Base-by-base conservation (phyloP, 2,888 invertebrate species). In the Endotricha flammealis region DNA sequence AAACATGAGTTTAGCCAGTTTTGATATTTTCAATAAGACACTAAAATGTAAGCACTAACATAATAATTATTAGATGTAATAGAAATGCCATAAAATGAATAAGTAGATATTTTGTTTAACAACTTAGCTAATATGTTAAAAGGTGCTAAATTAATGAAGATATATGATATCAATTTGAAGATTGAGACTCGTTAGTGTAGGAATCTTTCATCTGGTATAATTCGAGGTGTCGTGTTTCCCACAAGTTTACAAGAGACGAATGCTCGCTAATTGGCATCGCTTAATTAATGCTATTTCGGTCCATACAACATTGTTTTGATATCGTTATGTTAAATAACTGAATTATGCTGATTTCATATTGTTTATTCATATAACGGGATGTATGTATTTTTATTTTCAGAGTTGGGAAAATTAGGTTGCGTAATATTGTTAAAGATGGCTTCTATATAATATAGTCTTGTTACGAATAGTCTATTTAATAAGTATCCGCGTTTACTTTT, bases 181-280 rank as follows among this genome's bases (percentile, higher is more conserved):
- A 28, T 25, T 16, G 39, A 20, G 12, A 29, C 38, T 34, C 36
- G 39, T 38, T 32, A 38, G 34, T 9, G 13, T 12, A n/a, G 27
- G 38, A 17, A 36, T 38, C 38, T 44, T 44, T 44, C 43, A 41
- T 46, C 38, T 41, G 34, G 32, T 38, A 12, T 10, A n/a, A 20
- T 27, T 37, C 13, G 9, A 32, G 23, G 25, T 25, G 29, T 27
- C 25, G 22, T 12, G 28, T 34, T 34, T 34, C 34, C 20, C 29
- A 22, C 34, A 12, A 11, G 12, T 27, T 27, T 32, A 16, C 25
- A 34, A 12, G 34, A 27, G 7, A 1, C 12, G 27, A 27, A 11
- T 12, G 27, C 10, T 28, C 22, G 16, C 34, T 34, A 34, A 34
- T 34, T 34, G 34, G 34, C 10, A 12, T 24, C 14, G 24, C 32